A percentile compares a stretch with the other conserved stretches of the same genome.
These are phyloP conservation scores for Oryzias woworae DNA, from an alignment of 2,113 vertebrate genomes.

Conservation along the genomic window DNA sequence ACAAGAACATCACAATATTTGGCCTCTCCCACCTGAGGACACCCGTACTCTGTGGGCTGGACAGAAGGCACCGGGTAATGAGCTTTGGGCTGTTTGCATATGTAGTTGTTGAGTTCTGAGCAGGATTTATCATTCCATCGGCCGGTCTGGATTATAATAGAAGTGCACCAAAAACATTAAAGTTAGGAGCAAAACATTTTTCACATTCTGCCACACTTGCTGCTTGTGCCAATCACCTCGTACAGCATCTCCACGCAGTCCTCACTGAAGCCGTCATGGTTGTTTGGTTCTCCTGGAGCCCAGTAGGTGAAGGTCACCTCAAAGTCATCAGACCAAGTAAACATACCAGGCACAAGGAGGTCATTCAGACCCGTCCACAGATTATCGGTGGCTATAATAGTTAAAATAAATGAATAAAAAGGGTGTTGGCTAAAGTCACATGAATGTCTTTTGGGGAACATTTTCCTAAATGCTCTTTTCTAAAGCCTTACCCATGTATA, in stretches of 20 bases:
- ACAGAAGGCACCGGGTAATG: conserved; percentile 77
- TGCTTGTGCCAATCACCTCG: conserved; percentile 46
- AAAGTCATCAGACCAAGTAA: conserved; percentile 72
- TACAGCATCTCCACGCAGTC: conserved; percentile 78
- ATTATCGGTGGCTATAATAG: conserved; percentile 65
- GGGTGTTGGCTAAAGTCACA: neutral
- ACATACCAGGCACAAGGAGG: conserved; percentile 57
- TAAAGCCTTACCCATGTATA: conserved; percentile 68
- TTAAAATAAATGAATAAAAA: neutral
- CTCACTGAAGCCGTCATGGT: conserved; percentile 70
- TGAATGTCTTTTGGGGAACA: neutral
- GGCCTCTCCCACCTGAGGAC: conserved; percentile 63
- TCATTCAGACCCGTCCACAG: conserved; percentile 80
- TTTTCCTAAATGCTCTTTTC: neutral
- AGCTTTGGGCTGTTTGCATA: conserved; percentile 76
- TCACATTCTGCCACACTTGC: no score
- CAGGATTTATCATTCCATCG: conserved; percentile 79
- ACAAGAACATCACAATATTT: neutral
- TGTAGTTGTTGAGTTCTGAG: conserved; percentile 74
- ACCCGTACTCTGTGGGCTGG: conserved; percentile 73
- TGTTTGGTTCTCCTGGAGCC: conserved; percentile 79
- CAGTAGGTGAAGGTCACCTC: conserved; percentile 75
- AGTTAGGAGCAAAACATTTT: no score
- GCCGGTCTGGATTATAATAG: conserved; percentile 59
- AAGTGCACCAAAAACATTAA: no score